Base-by-base conservation (phyloP, 2,113 vertebrate genomes). In the Pan paniscus region DNA sequence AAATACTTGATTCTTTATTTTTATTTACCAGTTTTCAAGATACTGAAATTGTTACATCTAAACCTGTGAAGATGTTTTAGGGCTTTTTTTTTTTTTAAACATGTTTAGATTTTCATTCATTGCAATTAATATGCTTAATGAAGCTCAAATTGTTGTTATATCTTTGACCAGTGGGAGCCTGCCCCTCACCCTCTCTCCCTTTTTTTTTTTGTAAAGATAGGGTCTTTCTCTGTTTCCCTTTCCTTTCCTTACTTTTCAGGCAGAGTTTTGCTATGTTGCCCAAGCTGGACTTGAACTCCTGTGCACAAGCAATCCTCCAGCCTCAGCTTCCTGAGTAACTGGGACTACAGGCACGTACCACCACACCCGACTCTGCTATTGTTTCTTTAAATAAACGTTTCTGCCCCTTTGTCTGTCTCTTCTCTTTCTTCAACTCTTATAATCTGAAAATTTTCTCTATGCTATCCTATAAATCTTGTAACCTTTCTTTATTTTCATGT, bases 21-120 rank as follows among this genome's bases (percentile, higher is more conserved):
- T 81, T 91, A 81, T 72, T 79, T 85, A 90, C 16, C 27, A 79
- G 11, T 92, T 90, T 97, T 90, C 55, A 73, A 93, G 52, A 32
- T 73, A 73, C 48, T 85, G 46, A 79, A n/a, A 64, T 61, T 78
- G 32, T 93, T 84, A 1, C 2, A 38, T 85, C 23, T 87, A 59
- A 95, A 35, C 23, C 6, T 52, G 30, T 61, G 18, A 91, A 76
- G 25, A 30, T 35, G 1, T 90, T 73, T 90, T 88, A 78, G 55
- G 32, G 64, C 32, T 67, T 67, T 13, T 30, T 67, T 64, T 32
- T 67, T 35, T 67, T 67, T 67, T 0, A 25, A 23, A 35, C 30
- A 67, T 16, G 30, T 67, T 67, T 67, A 13, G 30, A 67, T 67
- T 97, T 96, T 72, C 80, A 52, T 95, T 6, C 11, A 57, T 61